Conservation (phyloP, 1,140 invertebrate species). For the Anthonomus grandis region DNA sequence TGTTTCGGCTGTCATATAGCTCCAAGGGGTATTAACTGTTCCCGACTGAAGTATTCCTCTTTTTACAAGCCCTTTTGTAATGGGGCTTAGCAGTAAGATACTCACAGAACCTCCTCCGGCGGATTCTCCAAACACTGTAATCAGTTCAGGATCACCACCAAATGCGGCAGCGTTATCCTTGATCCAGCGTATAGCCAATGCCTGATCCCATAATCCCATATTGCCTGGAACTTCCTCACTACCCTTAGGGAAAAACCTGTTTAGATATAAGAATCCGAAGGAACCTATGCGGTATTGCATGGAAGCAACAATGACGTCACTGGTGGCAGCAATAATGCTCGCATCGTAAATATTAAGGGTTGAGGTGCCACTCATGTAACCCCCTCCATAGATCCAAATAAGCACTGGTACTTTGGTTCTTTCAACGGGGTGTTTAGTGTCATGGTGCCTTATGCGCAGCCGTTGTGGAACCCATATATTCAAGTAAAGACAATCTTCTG, state of each 20-base stretch:
- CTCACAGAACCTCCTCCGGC: conserved; percentile 85
- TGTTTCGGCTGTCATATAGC: conserved; percentile 77
- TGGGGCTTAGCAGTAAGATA: conserved; percentile 81
- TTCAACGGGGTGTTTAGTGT: conserved; percentile 54
- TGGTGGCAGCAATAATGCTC: conserved; percentile 75
- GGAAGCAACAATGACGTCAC: conserved; percentile 81
- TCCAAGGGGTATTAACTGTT: conserved; percentile 85
- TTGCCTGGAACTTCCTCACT: conserved; percentile 74
- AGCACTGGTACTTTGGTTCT: conserved; percentile 69
- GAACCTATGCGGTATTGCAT: conserved; percentile 88
- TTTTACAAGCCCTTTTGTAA: conserved; percentile 69
- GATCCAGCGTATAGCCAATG: conserved; percentile 87
- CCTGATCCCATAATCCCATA: conserved; percentile 87
- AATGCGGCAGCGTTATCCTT: conserved; percentile 89
- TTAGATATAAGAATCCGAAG: conserved; percentile 86
- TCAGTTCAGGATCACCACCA: conserved; percentile 86
- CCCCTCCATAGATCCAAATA: conserved; percentile 91
- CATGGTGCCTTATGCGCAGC: conserved; percentile 64
- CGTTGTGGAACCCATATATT: conserved; percentile 88
- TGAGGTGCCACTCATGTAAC: conserved; percentile 86
- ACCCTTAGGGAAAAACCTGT: conserved; percentile 62
- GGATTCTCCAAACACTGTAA: conserved; percentile 93
- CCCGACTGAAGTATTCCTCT: conserved; percentile 83
- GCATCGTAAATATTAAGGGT: conserved; percentile 88
- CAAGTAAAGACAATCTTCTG: conserved; percentile 90